A percentile compares a stretch with the other conserved stretches of the same genome.
phyloP scores from a whole-genome alignment of 2,113 vertebrate genomes.

The Boleophthalmus pectinirostris region DNA sequence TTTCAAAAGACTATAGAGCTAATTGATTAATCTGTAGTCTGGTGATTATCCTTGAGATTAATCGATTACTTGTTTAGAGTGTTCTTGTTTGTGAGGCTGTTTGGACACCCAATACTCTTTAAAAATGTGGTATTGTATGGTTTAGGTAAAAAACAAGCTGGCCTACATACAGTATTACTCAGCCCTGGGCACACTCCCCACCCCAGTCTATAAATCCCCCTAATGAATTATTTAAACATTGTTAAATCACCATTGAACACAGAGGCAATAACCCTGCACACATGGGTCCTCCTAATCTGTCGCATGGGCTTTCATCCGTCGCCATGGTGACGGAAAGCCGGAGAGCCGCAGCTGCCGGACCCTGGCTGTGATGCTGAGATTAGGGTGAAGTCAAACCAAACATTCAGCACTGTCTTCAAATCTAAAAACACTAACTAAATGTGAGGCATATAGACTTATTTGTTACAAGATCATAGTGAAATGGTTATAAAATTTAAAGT shows the following conservation, averaged over 20 bases:
- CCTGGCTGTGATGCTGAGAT: constrained; percentile 29
- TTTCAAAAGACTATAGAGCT: too few relatives aligned
- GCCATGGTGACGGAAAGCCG: constrained; percentile 52
- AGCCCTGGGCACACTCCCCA: constrained; percentile 24
- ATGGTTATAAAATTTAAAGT: too few relatives aligned
- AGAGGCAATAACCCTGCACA: constrained; percentile 42
- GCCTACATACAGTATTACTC: too few relatives aligned
- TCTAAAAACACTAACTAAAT: neutral
- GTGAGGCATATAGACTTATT: neutral
- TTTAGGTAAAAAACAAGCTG: too few relatives aligned
- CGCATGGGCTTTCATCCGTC: constrained; percentile 30
- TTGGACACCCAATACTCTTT: too few relatives aligned
- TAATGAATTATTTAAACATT: constrained; percentile 69
- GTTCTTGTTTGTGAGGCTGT: too few relatives aligned
- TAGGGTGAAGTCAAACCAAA: constrained; percentile 3
- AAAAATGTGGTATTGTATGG: too few relatives aligned
- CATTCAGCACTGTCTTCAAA: neutral
- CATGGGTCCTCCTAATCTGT: constrained; percentile 45
- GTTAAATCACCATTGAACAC: constrained; percentile 43
- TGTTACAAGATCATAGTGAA: too few relatives aligned
- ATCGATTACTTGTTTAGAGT: too few relatives aligned
- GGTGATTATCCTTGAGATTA: too few relatives aligned
- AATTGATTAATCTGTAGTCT: too few relatives aligned
- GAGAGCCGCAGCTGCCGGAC: constrained; percentile 48
- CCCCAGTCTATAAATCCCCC: constrained; percentile 8